A percentile compares a stretch with the other conserved stretches of the same genome.
phyloP scores from a whole-genome alignment of 2,888 invertebrate species.

The Neoscelio sp. region DNA sequence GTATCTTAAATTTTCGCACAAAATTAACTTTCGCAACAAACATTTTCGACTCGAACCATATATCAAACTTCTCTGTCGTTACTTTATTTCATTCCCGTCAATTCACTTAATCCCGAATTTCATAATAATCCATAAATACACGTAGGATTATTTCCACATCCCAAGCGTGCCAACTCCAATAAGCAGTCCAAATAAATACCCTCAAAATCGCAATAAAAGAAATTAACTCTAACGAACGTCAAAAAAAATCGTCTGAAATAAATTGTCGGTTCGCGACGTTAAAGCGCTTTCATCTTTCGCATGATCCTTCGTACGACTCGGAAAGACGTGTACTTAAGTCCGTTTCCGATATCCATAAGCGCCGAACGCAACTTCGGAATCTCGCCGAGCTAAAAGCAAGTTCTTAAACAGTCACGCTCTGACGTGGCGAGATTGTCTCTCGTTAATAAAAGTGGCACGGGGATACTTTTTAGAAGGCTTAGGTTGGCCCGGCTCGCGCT shows the following conservation, averaged over 20 bases:
- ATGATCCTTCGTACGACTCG: conserved; percentile 18
- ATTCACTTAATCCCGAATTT: conserved; percentile 2
- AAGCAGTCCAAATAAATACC: conserved; percentile 5
- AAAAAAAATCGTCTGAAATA: conserved; percentile 33
- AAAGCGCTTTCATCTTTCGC: conserved; percentile 48
- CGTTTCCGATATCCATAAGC: conserved; percentile 70
- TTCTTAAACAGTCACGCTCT: conserved; percentile 50
- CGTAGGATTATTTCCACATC: conserved; percentile 14
- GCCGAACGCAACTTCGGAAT: conserved; percentile 10
- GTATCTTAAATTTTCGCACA: too few relatives aligned
- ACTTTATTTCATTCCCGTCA: not conserved
- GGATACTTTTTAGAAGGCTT: conserved; percentile 51
- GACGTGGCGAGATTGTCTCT: conserved; percentile 59
- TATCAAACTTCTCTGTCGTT: too few relatives aligned
- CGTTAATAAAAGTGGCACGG: conserved; percentile 53
- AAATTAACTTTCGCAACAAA: too few relatives aligned
- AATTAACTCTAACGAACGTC: not conserved
- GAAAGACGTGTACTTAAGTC: conserved; percentile 53
- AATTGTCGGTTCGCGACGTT: conserved; percentile 27
- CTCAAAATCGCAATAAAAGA: too few relatives aligned
- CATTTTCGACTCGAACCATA: too few relatives aligned
- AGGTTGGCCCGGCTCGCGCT: conserved; percentile 33
- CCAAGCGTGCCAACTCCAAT: not conserved
- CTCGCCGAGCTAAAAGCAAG: conserved; percentile 51
- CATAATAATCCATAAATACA: conserved; percentile 28